Conservation (phyloP, 1,140 invertebrate genomes). For the Psix sp. region DNA sequence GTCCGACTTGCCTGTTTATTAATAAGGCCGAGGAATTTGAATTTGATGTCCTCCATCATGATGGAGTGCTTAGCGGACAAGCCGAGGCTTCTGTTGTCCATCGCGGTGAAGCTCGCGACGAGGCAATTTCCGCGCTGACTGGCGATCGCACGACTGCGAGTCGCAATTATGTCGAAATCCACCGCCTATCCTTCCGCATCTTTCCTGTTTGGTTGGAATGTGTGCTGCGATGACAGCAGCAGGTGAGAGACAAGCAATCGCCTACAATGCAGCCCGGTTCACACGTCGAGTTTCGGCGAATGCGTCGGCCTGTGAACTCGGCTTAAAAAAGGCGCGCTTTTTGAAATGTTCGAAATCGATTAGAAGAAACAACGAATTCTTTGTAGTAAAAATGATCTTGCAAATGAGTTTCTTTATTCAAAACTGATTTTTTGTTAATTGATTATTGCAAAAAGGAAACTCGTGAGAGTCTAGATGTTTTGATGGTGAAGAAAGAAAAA, state of each 20-base stretch:
- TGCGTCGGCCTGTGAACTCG: no score
- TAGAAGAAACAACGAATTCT: no score
- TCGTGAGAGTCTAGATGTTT: no score
- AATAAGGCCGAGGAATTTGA: conserved; percentile 70
- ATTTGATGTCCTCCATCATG: conserved; percentile 72
- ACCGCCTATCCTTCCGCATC: conserved; percentile 39
- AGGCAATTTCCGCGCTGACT: background rate
- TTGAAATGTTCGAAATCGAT: no score
- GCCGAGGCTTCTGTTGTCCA: conserved; percentile 62
- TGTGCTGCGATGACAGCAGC: conserved; percentile 32
- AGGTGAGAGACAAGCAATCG: conserved; percentile 36
- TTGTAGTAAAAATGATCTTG: no score
- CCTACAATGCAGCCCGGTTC: no score
- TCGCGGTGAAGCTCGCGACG: conserved; percentile 7
- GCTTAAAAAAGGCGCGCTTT: no score
- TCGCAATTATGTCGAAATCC: conserved; percentile 24
- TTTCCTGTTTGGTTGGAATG: conserved; percentile 47
- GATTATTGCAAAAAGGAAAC: no score
- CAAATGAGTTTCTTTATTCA: no score
- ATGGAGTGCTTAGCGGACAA: conserved; percentile 63
- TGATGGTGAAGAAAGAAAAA: no score
- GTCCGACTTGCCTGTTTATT: conserved; percentile 67
- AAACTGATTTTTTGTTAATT: no score
- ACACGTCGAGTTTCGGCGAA: no score
- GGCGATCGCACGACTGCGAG: conserved; percentile 1